Base-by-base conservation (phyloP, 2,888 invertebrate genomes). In the Dendrolimus pini region DNA sequence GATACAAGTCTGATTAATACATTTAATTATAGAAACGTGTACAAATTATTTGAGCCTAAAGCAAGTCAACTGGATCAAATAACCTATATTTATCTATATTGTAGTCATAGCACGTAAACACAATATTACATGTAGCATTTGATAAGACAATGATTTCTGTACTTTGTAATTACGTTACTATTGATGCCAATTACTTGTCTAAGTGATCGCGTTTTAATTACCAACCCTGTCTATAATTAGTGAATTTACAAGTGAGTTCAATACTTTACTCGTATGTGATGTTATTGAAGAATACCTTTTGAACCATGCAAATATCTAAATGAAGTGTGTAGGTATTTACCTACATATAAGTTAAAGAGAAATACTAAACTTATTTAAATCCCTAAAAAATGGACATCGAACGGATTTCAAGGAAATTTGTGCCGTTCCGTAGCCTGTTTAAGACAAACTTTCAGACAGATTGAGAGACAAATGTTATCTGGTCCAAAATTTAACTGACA, bases 21-120 rank as follows among this genome's bases (percentile, higher is more conserved):
- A 52, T 13, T 41, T 12, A 18, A 56, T 7, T 55, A 10, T 9
- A 42, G 52, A 52, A 12, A 42, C 56, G 41, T 53, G 14, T 56
- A 59, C 55, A 42, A 42, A 47, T 55, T 56, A 52, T 52, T 12
- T 56, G 30, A 56, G 47, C 47, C 47, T 47, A 47, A 47, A 47
- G 12, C 47, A 12, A 47, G 47, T 47, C 47, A 30, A 30, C 30
- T 12, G 47, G 47, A 47, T 47, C 47, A 47, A 47, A 47, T 47
- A 47, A 3, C 12, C 47, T 47, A 47, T 47, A 47, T 47, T 47
- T 47, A 47, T 47, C 12, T 47, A 12, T 47, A 9, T 9, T 12
- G 9, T 47, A 47, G 47, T 47, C 47, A 47, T 3, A 30, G 3
- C 47, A 47, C 47, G 47, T 30, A 30, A 1, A 47, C 47, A 10